Percentiles rank a stretch among this genome's conserved stretches.
These are phyloP conservation scores for Thryonomys swinderianus DNA, from an alignment of 2,113 vertebrate genomes.

Conservation along the genomic window DNA sequence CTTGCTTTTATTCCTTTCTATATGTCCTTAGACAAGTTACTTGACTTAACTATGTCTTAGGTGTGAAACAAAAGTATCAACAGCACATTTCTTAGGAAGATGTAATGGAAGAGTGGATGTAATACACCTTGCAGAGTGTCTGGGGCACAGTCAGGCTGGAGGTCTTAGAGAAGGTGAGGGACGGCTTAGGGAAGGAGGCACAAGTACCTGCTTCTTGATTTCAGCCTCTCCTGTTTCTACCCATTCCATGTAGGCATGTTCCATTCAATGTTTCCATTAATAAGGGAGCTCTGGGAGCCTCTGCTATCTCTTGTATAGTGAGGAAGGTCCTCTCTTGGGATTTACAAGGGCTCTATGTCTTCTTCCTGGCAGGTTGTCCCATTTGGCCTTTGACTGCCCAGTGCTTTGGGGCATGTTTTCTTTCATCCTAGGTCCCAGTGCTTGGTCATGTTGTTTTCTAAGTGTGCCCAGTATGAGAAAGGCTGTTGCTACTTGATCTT, in stretches of 20 bases:
- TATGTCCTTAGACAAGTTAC: not conserved
- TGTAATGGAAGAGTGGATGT: not conserved
- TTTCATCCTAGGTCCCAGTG: not conserved
- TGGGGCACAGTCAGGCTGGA: not conserved
- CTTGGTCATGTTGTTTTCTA: not conserved
- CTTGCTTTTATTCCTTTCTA: not conserved
- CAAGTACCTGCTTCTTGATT: not conserved
- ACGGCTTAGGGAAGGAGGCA: not conserved
- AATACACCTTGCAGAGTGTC: not conserved
- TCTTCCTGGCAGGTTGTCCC: not conserved
- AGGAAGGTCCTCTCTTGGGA: not conserved
- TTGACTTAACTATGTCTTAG: not conserved
- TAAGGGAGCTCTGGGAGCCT: not conserved
- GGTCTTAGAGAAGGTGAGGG: not conserved
- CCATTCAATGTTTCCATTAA: not conserved
- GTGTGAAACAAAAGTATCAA: not conserved
- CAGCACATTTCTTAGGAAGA: not conserved
- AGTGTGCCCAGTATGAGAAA: not conserved
- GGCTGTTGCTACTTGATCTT: not conserved
- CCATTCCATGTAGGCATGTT: not conserved
- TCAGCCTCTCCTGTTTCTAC: not conserved
- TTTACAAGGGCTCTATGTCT: not conserved
- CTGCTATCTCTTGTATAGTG: not conserved
- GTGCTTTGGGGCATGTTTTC: not conserved
- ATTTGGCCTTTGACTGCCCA: not conserved